Percentiles rank a stretch among this genome's conserved stretches.
These are phyloP conservation scores for Caenorhabditis brenneri DNA, from an alignment of 1,140 invertebrate genomes.

Conservation along the genomic window DNA sequence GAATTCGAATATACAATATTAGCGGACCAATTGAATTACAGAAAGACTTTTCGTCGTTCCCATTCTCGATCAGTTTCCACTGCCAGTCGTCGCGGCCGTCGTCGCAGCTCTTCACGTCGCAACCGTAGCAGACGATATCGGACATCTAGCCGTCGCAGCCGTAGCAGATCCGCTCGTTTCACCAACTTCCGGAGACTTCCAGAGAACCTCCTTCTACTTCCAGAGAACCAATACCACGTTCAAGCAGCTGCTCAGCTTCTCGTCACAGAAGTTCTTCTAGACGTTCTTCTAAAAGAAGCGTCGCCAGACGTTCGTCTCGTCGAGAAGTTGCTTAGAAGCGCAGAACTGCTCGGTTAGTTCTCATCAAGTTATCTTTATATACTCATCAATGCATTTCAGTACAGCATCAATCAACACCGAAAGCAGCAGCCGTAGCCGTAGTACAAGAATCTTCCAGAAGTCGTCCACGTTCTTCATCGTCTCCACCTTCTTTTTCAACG, in stretches of 20 bases:
- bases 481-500: no score
- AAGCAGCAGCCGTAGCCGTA: not conserved
- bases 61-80: not conserved
- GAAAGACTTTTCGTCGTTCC: not conserved
- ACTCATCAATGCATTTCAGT: not conserved
- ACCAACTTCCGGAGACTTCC: no score
- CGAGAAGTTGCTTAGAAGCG: not conserved
- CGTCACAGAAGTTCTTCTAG: not conserved
- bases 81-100: no score
- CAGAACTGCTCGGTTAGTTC: not conserved
- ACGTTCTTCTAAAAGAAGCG: not conserved
- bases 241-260: not conserved
- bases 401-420: no score
- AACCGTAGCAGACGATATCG: no score
- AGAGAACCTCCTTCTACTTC: no score
- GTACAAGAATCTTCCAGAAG: not conserved
- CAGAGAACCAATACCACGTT: not conserved
- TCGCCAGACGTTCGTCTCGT: not conserved
- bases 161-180: no score
- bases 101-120: no score
- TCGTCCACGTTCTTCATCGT: not conserved
- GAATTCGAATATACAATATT: not conserved
- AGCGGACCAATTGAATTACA: not conserved
- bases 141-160: no score
- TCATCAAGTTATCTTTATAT: not conserved